Percentiles rank a stretch among this genome's conserved stretches.
phyloP scores from a whole-genome alignment of 2,113 vertebrate species.

The Melanostigma gelatinosum region DNA sequence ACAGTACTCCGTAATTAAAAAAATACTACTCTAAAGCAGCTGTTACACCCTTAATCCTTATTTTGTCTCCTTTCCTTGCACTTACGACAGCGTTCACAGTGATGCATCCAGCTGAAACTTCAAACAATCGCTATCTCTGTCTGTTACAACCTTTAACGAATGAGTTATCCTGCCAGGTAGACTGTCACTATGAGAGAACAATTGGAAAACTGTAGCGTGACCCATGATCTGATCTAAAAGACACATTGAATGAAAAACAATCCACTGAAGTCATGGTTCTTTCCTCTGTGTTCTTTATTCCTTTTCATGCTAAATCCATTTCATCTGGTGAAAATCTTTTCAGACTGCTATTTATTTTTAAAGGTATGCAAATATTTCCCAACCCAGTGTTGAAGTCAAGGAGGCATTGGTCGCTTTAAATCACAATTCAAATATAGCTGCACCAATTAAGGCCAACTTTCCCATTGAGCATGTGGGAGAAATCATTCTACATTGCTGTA shows the following conservation, averaged over 20 bases:
- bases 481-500: constrained; percentile 36
- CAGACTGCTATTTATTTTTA: constrained; percentile 57
- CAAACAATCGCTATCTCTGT: constrained; percentile 45
- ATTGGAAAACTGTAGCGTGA: constrained; percentile 6
- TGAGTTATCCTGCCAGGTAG: constrained; percentile 62
- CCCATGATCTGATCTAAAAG: constrained; percentile 24
- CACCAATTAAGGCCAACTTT: constrained; percentile 74
- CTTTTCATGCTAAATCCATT: constrained; percentile 25
- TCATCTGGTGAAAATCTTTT: constrained; percentile 14
- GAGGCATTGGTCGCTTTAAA: constrained; percentile 71
- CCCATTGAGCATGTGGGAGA: constrained; percentile 45
- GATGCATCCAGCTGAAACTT: constrained; percentile 41
- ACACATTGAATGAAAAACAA: constrained; percentile 33
- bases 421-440: constrained; percentile 74
- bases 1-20: not conserved
- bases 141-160: constrained; percentile 71
- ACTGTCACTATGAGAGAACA: constrained; percentile 8
- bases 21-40: not conserved
- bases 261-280: constrained; percentile 1
- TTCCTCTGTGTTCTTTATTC: constrained; percentile 23
- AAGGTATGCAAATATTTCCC: constrained; percentile 64
- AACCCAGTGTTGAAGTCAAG: constrained; percentile 56
- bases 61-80: not conserved
- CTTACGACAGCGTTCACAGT: constrained; percentile 8
- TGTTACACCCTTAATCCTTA: not conserved